Percentiles rank a stretch among this genome's conserved stretches.
phyloP scores from a whole-genome alignment of 2,113 vertebrate genomes.

The Labrus mixtus region DNA sequence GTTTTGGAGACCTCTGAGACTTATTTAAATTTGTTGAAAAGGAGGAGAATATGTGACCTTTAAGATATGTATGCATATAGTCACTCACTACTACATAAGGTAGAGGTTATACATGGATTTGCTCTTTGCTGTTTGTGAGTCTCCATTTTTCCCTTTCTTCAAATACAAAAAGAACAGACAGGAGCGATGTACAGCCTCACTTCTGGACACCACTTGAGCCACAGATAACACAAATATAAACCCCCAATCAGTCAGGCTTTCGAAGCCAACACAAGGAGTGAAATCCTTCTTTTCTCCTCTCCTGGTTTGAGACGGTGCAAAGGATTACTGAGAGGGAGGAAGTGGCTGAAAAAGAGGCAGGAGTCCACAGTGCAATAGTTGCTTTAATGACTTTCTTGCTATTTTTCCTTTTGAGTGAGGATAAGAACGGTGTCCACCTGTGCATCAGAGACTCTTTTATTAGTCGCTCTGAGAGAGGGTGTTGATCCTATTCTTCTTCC shows the following conservation, averaged over 20 bases:
- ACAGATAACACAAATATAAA: constrained; percentile 47
- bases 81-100: too few relatives aligned
- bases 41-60: too few relatives aligned
- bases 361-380: constrained; percentile 7
- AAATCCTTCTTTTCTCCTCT: constrained; percentile 32
- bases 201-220: constrained; percentile 12
- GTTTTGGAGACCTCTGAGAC: too few relatives aligned
- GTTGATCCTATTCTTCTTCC: neutral
- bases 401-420: neutral
- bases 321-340: constrained; percentile 45
- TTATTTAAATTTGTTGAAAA: too few relatives aligned
- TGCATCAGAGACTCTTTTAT: neutral
- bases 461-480: neutral
- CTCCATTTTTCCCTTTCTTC: constrained; percentile 4
- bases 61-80: too few relatives aligned
- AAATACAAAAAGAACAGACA: constrained; percentile 28
- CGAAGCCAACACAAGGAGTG: constrained; percentile 29
- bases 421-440: neutral
- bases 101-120: neutral
- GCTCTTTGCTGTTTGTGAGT: constrained; percentile 15
- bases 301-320: constrained; percentile 27
- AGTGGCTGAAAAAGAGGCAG: constrained; percentile 13
- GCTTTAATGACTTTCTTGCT: neutral
- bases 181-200: neutral
- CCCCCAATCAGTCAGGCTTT: constrained; percentile 44